Evolutionary conservation across 2,797 vertebrate genomes (phyloP).

Genomic region (Falco peregrinus): DNA sequence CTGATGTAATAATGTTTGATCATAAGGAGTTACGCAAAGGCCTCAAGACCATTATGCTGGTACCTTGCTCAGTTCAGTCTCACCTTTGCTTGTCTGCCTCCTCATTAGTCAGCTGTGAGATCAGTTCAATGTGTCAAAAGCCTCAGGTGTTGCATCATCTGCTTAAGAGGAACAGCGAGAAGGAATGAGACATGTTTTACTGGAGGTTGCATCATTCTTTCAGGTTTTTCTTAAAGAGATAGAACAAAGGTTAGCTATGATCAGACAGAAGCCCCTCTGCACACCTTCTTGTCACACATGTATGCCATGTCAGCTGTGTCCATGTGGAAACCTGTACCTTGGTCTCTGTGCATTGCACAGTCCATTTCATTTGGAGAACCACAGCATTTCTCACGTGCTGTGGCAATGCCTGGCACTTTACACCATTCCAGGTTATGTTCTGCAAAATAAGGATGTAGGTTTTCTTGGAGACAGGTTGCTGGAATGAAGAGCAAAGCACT

Average conservation of each 20-base stretch:
- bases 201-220: neutral
- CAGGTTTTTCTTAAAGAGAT: neutral
- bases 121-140: neutral
- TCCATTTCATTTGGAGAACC: neutral
- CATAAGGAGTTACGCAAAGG: neutral
- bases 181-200: neutral
- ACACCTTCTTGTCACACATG: neutral
- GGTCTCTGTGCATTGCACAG: neutral
- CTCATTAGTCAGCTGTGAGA: neutral
- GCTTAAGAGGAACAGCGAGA: neutral
- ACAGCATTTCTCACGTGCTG: neutral
- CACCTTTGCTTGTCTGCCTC: neutral
- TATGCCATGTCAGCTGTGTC: neutral
- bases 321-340: rapidly evolving
- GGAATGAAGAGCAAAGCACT: neutral
- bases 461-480: neutral
- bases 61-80: neutral
- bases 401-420: neutral
- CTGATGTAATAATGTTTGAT: neutral
- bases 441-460: neutral
- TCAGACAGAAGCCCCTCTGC: neutral
- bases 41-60: rapidly evolving
- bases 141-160: neutral
- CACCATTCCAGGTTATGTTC: neutral
- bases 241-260: neutral